Percentiles rank a stretch among this genome's conserved stretches.
phyloP scores from a whole-genome alignment of 2,888 invertebrate species.

The Aleiodes alternator region DNA sequence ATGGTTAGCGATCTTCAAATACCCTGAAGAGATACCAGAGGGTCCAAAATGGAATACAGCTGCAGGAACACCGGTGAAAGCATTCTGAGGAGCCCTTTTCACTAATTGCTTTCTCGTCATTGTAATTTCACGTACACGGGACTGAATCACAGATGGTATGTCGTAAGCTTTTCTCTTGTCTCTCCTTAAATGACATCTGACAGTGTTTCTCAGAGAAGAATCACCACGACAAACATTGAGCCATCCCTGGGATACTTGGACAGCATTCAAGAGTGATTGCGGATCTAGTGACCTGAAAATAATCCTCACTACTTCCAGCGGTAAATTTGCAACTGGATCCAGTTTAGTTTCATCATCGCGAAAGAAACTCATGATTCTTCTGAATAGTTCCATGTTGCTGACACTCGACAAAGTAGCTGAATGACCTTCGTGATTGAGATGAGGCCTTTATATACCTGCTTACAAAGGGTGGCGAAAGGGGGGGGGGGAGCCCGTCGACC shows the following conservation, averaged over 20 bases:
- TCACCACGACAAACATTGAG: neutral
- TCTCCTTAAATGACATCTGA: neutral
- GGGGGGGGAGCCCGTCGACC: neutral
- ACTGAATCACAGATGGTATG: neutral
- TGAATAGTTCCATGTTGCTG: constrained; percentile 12
- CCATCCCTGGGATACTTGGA: neutral
- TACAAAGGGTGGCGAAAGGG: neutral
- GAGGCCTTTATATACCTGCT: neutral
- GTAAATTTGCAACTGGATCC: neutral
- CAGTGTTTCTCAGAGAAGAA: neutral
- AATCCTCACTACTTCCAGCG: neutral
- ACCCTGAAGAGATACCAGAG: too few relatives aligned
- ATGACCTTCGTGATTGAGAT: neutral
- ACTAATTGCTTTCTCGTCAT: too few relatives aligned
- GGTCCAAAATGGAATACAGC: too few relatives aligned
- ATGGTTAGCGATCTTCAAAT: too few relatives aligned
- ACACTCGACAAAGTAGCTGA: neutral
- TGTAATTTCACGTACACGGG: neutral
- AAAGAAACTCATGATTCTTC: neutral
- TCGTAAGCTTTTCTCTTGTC: neutral
- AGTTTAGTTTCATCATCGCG: neutral
- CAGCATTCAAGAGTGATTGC: neutral
- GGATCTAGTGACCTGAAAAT: constrained; percentile 2
- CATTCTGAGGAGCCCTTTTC: too few relatives aligned
- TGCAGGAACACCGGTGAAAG: too few relatives aligned